A percentile compares a stretch with the other conserved stretches of the same genome.
Evolutionary conservation across 1,140 invertebrate species (phyloP).

Genomic region (Paraescarpia echinospica): DNA sequence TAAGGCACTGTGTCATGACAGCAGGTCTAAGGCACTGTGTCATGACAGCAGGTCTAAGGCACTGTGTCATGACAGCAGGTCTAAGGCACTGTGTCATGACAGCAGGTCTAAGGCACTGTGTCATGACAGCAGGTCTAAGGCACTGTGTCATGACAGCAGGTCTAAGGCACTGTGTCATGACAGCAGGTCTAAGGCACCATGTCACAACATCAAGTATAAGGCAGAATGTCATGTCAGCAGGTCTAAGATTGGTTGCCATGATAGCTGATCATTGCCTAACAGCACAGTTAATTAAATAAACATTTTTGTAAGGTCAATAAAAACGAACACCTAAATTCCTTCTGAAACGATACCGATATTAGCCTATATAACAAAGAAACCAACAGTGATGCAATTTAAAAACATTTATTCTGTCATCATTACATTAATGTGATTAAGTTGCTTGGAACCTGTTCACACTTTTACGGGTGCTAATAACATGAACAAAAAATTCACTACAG

Average conservation of each 20-base stretch:
- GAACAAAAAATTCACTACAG: too few relatives aligned
- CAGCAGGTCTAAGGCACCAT: background rate
- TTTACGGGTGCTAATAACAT: too few relatives aligned
- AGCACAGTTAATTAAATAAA: too few relatives aligned
- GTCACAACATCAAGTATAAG: background rate
- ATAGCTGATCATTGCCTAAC: background rate
- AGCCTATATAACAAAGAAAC: too few relatives aligned
- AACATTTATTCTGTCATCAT: too few relatives aligned
- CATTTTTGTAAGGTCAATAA: too few relatives aligned
- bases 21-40: background rate
- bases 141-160: background rate
- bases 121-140: background rate
- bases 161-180: background rate
- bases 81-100: too few relatives aligned
- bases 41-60: background rate
- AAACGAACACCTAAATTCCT: too few relatives aligned
- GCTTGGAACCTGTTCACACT: too few relatives aligned
- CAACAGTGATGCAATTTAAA: too few relatives aligned
- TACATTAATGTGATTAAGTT: too few relatives aligned
- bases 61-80: background rate
- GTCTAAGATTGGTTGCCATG: background rate
- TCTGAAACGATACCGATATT: constrained; percentile 37
- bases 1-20: background rate
- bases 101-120: too few relatives aligned
- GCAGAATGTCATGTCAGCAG: background rate